Base-by-base conservation (phyloP, 2,113 vertebrate species). In the Oriolus oriolus region DNA sequence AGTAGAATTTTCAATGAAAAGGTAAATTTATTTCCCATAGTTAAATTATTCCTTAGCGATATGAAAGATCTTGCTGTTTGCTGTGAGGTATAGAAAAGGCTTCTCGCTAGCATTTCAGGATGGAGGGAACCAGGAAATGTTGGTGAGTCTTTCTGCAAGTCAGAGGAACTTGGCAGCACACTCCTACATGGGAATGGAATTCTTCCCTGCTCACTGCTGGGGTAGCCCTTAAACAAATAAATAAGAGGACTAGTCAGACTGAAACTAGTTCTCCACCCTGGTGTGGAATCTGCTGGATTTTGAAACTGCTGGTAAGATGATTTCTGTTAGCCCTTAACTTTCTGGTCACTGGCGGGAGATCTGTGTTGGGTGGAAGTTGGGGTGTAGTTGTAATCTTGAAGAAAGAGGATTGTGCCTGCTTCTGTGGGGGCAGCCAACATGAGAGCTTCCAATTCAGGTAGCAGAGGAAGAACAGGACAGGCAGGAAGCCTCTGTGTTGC, bases 181-280 rank as follows among this genome's bases (percentile, higher is more conserved):
- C 31, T 86, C 24, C 53, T 90, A 16, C 53, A 57, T 7, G 14
- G 64, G 79, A 49, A 86, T 75, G 76, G 59, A 93, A 61, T 95
- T 90, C 71, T 92, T 86, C n/a, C 50, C 68, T 6, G 2, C 24
- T 95, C 0, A 0, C 60, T 93, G 79, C 74, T 1, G 39, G 47
- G 41, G 69, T 88, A 90, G 44, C 66, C 64, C 41, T 95, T 92
- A 92, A 88, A 88, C 52, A 96, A 96, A 92, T 79, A 93, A 96
- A 91, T 88, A 88, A 63, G 66, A 73, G 33, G 60, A 87, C 68
- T 27, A 56, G 83, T 87, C 83, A 84, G 76, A 81, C 86, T 84
- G 85, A 81, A 93, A 92, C 26, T 39, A 44, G 39, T 28, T 95
- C 86, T 89, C 86, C 88, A 68, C 79, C 92, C 96, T 89, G 31